These are phyloP conservation scores for Passer domesticus DNA, from an alignment of 2,113 vertebrate genomes.

Conservation along the genomic window DNA sequence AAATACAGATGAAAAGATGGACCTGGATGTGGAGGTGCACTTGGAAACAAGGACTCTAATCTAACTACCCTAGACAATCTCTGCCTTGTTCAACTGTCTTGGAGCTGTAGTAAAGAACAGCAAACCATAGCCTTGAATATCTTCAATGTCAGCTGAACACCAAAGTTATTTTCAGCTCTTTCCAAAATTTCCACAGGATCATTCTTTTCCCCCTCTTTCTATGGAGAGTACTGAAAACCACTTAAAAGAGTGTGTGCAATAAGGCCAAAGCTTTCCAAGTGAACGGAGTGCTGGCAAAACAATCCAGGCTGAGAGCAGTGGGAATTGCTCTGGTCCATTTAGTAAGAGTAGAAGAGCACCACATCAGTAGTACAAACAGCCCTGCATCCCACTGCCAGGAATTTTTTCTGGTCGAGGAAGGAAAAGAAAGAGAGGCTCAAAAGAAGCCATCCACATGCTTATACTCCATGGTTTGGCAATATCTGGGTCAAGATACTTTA, in stretches of 20 bases:
- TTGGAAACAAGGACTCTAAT: not conserved
- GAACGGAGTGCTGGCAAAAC: conserved; percentile 6
- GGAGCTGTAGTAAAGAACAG: not conserved
- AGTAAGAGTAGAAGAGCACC: not conserved
- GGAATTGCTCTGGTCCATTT: conserved; percentile 51
- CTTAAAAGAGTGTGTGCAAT: not conserved
- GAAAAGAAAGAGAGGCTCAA: not conserved
- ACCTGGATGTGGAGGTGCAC: not conserved
- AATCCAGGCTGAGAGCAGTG: not conserved
- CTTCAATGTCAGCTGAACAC: conserved; percentile 19
- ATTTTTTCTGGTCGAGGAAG: not conserved
- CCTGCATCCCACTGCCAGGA: conserved; percentile 20
- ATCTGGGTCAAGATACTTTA: not conserved
- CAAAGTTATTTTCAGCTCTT: not conserved
- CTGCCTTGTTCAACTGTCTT: not conserved
- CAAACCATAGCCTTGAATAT: not conserved
- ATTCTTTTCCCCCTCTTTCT: not conserved
- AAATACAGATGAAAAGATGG: not conserved
- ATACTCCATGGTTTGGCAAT: fast-evolving
- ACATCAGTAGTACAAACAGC: not conserved
- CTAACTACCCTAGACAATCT: not conserved
- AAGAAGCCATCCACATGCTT: not conserved
- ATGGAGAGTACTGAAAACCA: conserved; percentile 19
- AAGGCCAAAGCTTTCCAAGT: conserved; percentile 18
- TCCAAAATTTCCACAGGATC: not conserved